Conservation (phyloP, 2,888 invertebrate species). For the Notocelia uddmanniana region DNA sequence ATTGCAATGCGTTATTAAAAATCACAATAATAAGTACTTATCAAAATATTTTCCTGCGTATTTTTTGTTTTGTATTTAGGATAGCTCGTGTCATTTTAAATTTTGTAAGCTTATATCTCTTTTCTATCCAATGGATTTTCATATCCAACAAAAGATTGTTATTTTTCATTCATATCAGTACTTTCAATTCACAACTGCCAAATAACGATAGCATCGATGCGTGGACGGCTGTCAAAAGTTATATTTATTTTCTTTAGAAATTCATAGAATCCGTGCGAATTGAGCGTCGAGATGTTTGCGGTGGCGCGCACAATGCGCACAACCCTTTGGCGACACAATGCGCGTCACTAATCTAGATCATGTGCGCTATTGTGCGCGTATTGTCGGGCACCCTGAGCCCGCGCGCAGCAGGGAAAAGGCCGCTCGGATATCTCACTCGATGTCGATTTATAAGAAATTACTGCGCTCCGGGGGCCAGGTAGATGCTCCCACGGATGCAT, state of each 20-base stretch:
- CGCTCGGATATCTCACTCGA: constrained; percentile 81
- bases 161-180: constrained; percentile 65
- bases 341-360: constrained; percentile 86
- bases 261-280: constrained; percentile 83
- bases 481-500: constrained; percentile 78
- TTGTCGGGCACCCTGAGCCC: constrained; percentile 61
- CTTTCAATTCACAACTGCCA: constrained; percentile 74
- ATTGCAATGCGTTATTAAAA: constrained; percentile 5
- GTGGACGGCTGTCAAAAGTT: constrained; percentile 82
- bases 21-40: background rate
- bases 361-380: constrained; percentile 76
- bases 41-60: background rate
- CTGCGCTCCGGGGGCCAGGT: constrained; percentile 79
- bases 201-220: constrained; percentile 80
- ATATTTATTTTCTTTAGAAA: constrained; percentile 86
- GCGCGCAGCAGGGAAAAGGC: constrained; percentile 64
- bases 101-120: background rate
- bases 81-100: background rate
- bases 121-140: constrained; percentile 13
- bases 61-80: background rate
- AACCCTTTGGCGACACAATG: constrained; percentile 85
- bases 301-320: constrained; percentile 69
- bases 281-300: constrained; percentile 80
- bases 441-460: constrained; percentile 85
- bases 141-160: constrained; percentile 49